Base-by-base conservation (phyloP, 2,113 vertebrate species). In the Rhadina sibilatrix region DNA sequence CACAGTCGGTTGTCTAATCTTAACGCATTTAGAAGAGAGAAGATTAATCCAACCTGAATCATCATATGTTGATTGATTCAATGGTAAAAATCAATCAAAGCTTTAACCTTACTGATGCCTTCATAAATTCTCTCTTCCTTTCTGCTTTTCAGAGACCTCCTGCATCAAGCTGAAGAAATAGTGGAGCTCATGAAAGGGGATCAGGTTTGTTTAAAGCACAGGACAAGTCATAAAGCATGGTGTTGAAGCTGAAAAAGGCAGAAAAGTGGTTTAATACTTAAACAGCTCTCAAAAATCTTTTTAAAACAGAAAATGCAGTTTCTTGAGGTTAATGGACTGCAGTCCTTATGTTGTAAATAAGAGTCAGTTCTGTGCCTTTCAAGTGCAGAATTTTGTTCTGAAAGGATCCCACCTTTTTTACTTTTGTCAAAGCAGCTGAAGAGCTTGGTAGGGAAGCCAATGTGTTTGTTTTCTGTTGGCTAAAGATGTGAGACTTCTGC, bases 161-260 rank as follows among this genome's bases (percentile, higher is more conserved):
- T 83, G 81, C 53, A 57, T 59, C 97, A 98, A 94, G 97, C 97
- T 63, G 85, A 89, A 90, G 94, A 97, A 72, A 83, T 97, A 83
- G 97, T 98, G 93, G 84, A 88, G 47, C 87, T 65, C 57, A 97
- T 98, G 96, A 97, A 96, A 90, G 91, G 92, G 66, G 92, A 95
- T 71, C 72, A 89, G 97, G 98, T 98, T 91, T 95, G 97, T 93
- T 70, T 89, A 81, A 94, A 93, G 27, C 10, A 37, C 18, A 68
- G 61, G n/a, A 54, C 24, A 54, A 60, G 50, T 93, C 19, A 63
- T 70, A 93, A 65, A 70, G 28, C 9, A 30, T 60, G 28, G 25
- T 57, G 15, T 38, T 87, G 44, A 80, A 72, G 30, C 35, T 86
- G n/a, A 38, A 57, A 57, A 91, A n/a, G 19, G 28, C 5, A 64